Evolutionary conservation across 2,113 vertebrate genomes (phyloP), one percentile per base, ranked within the genome.

Genomic region (Galeopterus variegatus): DNA sequence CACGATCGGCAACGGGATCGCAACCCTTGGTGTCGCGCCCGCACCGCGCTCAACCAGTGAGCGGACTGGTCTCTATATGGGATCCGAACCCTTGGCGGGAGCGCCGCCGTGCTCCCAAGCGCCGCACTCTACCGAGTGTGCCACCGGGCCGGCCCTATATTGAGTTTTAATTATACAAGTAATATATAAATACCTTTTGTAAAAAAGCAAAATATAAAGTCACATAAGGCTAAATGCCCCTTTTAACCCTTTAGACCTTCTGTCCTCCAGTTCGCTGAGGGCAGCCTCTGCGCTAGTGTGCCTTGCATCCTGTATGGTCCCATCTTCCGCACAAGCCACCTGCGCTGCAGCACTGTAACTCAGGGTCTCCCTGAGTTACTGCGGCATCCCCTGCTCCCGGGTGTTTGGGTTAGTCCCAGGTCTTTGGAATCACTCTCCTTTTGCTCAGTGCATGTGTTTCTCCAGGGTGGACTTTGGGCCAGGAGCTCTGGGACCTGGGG

Each of bases 101-200:
- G n/a, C n/a, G n/a, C n/a, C n/a, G n/a, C n/a, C n/a, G n/a, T n/a
- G n/a, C n/a, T n/a, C n/a, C n/a, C n/a, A n/a, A n/a, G n/a, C n/a
- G n/a, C n/a, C n/a, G n/a, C n/a, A n/a, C n/a, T n/a, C n/a, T n/a
- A n/a, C n/a, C n/a, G n/a, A n/a, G n/a, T n/a, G n/a, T n/a, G n/a
- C n/a, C n/a, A n/a, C n/a, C n/a, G n/a, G n/a, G n/a, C n/a, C n/a
- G n/a, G n/a, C n/a, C n/a, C n/a, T 50, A 6, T 76, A 33, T 12
- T 28, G 15, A 15, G 8, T 26, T n/a, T 48, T n/a, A n/a, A 73
- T 23, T 69, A 23, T 23, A 4, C 24, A 24, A 52, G 54, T 14
- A 13, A n/a, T 8, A 2, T 7, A 0, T 60, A 6, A 24, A 1
- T 36, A 5, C 65, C 23, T 52, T 48, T 45, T 0, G 0, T 19